Percentiles rank a stretch among this genome's conserved stretches.
Evolutionary conservation across 2,888 invertebrate species (phyloP).

Genomic region (Bellardia bayeri): DNA sequence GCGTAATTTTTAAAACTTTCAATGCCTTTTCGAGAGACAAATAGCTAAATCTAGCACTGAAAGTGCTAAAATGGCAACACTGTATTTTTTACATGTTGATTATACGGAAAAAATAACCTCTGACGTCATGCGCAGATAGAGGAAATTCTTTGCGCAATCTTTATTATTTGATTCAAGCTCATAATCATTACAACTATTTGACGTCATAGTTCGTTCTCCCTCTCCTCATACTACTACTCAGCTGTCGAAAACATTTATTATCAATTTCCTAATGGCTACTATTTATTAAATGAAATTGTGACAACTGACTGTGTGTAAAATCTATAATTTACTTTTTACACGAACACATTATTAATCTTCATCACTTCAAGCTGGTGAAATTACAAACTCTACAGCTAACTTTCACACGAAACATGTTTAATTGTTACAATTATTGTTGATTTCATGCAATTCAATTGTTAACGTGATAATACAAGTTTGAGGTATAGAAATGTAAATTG

Average conservation of each 20-base stretch:
- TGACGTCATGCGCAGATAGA: too few species aligned
- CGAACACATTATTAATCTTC: conserved; percentile 27
- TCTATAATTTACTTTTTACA: conserved; percentile 34
- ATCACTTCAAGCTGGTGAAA: conserved; percentile 49
- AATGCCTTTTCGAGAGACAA: too few species aligned
- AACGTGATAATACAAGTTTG: neutral
- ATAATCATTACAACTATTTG: neutral
- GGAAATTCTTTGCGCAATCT: too few species aligned
- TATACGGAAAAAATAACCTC: too few species aligned
- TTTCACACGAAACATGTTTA: conserved; percentile 65
- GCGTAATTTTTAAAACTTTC: too few species aligned
- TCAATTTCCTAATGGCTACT: conserved; percentile 10
- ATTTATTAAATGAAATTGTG: conserved; percentile 20
- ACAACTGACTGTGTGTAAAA: conserved; percentile 31
- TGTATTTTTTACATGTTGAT: too few species aligned
- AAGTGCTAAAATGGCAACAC: too few species aligned
- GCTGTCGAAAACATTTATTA: conserved; percentile 7
- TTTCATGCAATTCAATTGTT: conserved; percentile 38
- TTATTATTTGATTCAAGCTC: too few species aligned
- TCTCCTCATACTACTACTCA: neutral
- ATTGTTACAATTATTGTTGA: conserved; percentile 54
- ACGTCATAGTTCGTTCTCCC: neutral
- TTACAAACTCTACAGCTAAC: conserved; percentile 63
- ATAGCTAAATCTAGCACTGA: too few species aligned
- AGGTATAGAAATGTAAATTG: neutral